A percentile compares a stretch with the other conserved stretches of the same genome.
Evolutionary conservation across 2,888 invertebrate genomes (phyloP).

Genomic region (Macaria notata): DNA sequence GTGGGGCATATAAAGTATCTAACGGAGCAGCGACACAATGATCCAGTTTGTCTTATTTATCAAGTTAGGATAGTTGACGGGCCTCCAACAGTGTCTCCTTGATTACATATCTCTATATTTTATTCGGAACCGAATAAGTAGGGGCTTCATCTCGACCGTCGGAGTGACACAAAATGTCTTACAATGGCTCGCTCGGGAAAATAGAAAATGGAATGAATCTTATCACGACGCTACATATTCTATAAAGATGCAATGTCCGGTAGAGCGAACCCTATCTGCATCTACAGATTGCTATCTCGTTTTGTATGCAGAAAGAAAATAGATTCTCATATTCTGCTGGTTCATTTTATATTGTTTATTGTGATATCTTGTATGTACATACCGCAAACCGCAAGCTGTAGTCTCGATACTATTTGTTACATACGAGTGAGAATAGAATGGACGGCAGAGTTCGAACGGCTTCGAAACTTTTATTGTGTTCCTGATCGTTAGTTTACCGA

Average conservation of each 20-base stretch:
- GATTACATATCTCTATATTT: constrained; percentile 1
- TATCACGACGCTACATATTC: constrained; percentile 16
- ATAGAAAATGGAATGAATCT: constrained; percentile 56
- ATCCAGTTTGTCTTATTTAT: constrained; percentile 25
- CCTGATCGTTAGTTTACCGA: constrained; percentile 15
- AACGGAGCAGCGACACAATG: constrained; percentile 26
- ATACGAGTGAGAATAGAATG: neutral
- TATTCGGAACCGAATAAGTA: neutral
- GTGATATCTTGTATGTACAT: neutral
- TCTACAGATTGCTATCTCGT: constrained; percentile 39
- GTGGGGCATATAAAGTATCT: constrained; percentile 24
- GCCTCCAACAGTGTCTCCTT: constrained; percentile 18
- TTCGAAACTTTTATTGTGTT: constrained; percentile 18
- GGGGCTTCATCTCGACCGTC: constrained; percentile 43
- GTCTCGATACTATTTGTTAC: neutral
- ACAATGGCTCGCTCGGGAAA: constrained; percentile 47
- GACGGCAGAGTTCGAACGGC: constrained; percentile 2
- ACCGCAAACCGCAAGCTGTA: neutral
- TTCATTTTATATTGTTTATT: constrained; percentile 18
- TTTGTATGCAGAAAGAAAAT: constrained; percentile 30
- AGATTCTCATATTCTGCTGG: constrained; percentile 25
- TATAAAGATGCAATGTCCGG: constrained; percentile 25
- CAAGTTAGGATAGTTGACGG: constrained; percentile 26
- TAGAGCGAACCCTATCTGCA: constrained; percentile 24
- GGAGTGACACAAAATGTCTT: constrained; percentile 39